Base-by-base conservation (phyloP, 1,140 invertebrate genomes). In the Reticulitermes speratus region DNA sequence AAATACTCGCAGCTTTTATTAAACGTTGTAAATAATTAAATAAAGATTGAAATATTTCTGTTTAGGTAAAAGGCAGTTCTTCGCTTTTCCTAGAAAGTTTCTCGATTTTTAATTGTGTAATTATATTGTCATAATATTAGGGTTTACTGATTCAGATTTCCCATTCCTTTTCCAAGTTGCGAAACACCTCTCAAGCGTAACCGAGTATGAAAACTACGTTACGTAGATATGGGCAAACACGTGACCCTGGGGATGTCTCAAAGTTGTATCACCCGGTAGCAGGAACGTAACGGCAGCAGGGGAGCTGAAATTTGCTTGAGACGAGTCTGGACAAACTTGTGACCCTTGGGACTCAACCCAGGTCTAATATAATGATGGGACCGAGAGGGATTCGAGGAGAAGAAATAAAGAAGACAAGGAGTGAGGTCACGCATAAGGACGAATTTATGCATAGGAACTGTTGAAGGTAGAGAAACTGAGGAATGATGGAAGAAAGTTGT, bases 251-350 rank as follows among this genome's bases (percentile, higher is more conserved):
- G 65, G 65, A 75, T 9, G 8, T 65, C 7, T 19, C 8, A 9
- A 65, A 23, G 1, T 19, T 65, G 59, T n/a, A 65, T n/a, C 59
- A 65, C 65, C n/a, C 65, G 65, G 25, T n/a, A 30, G 65, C n/a
- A 14, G 65, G 25, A 75, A 30, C n/a, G 14, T 25, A 14, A 9
- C 25, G 30, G 9, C 65, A 30, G 25, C n/a, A 14, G 8, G 25
- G 25, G 25, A 75, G 7, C 25, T 75, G n/a, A 30, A 30, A 75
- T 30, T n/a, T 25, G 14, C 65, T 30, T 75, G 0, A 7, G 65
- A 75, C 25, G 25, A 75, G 65, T n/a, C 65, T 75, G 65, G 65
- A 75, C 65, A 75, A 75, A 75, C 65, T 75, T 75, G 65, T 30
- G 65, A 75, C 65, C 65, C 65, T 30, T 75, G 65, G n/a, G 65